Base-by-base conservation (phyloP, 2,888 invertebrate genomes). In the Agrotis puta region DNA sequence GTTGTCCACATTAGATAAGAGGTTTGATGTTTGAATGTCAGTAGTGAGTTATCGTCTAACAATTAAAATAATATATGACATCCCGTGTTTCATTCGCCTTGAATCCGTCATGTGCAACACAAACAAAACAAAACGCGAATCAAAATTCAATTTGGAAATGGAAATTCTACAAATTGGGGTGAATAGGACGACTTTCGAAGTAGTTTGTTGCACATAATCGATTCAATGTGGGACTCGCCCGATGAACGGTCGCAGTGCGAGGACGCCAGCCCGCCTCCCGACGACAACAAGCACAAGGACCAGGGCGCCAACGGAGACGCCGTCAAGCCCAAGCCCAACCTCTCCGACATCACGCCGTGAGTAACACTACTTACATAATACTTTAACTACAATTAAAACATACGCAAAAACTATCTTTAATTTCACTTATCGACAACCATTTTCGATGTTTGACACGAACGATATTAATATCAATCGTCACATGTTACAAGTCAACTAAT, bases 261-360 rank as follows among this genome's bases (percentile, higher is more conserved):
- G 92, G 94, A 91, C 77, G 92, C 90, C 80, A 87, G 89, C 79
- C 91, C 94, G 85, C 93, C 92, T 82, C 90, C 92, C 72, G 89
- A 88, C 88, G 89, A 92, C 84, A 85, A 92, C 87, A 89, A 92
- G 84, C 91, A 92, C 83, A 93, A 93, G 82, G 94, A 95, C 20
- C 89, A 86, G 82, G 91, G 89, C 86, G 85, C 91, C 88, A 94
- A 93, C 91, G 89, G 96, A 86, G 90, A 95, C 86, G 93, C 91
- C 59, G 87, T 91, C 90, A 96, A 96, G 85, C 92, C 95, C 63
- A 96, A 96, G 84, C 96, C 97, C 85, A 94, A 94, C 87, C 88
- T 96, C 84, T 93, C 96, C 74, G 96, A 95, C 83, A 96, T 97
- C 82, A 97, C 97, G 81, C 97, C 97, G 97, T 97, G 92, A 97